Conservation (phyloP, 2,888 invertebrate genomes). For the Torymus texanus region DNA sequence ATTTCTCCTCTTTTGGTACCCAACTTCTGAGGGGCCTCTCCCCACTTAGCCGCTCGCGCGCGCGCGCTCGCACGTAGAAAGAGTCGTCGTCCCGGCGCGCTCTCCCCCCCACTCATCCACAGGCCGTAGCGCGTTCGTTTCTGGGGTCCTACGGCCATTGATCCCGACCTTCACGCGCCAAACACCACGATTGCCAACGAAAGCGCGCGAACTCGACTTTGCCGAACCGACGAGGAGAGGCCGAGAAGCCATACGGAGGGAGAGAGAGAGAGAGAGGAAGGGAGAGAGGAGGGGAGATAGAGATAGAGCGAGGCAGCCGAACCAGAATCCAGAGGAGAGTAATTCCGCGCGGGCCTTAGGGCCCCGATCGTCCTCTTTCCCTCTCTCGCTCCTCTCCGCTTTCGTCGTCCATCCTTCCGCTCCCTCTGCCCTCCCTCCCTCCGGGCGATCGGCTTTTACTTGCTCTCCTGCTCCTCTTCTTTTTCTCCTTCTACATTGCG, state of each 20-base stretch:
- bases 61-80: no score
- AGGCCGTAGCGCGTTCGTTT: slow-evolving; percentile 53
- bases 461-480: slow-evolving; percentile 30
- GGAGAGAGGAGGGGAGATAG: slow-evolving; percentile 28
- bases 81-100: no score
- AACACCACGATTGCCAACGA: slow-evolving; percentile 73
- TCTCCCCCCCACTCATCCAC: no score
- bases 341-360: slow-evolving; percentile 56
- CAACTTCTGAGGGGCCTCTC: slow-evolving; percentile 62
- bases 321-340: slow-evolving; percentile 50
- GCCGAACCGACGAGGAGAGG: slow-evolving; percentile 69
- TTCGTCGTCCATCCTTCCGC: slow-evolving; percentile 54
- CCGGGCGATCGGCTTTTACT: slow-evolving; percentile 56
- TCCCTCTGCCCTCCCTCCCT: slow-evolving; percentile 27
- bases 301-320: slow-evolving; percentile 43
- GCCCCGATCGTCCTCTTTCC: slow-evolving; percentile 30
- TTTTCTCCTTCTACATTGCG: slow-evolving; percentile 2
- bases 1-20: slow-evolving; percentile 73
- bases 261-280: slow-evolving; percentile 40
- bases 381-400: slow-evolving; percentile 31
- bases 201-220: slow-evolving; percentile 67
- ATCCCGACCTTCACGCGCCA: slow-evolving; percentile 76
- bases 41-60: background rate
- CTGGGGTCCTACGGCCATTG: slow-evolving; percentile 74
- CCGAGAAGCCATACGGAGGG: slow-evolving; percentile 46